These are phyloP conservation scores for Cryptops parisi DNA, from an alignment of 2,888 invertebrate species.

Conservation along the genomic window DNA sequence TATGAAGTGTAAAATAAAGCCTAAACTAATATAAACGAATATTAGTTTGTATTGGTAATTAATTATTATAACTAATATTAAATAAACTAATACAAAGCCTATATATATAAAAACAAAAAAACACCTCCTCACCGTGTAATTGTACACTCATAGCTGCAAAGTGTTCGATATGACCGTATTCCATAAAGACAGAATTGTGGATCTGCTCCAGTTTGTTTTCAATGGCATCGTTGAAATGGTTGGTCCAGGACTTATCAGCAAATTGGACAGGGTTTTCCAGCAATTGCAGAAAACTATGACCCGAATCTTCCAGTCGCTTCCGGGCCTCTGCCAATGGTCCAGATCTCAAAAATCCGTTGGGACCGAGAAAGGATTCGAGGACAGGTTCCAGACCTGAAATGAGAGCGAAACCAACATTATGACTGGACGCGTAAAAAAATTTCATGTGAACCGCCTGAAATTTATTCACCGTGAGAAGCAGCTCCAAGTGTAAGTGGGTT, in stretches of 20 bases:
- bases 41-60: no score
- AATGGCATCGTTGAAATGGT: constrained; percentile 3
- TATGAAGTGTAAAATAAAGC: no score
- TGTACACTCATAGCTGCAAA: background rate
- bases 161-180: background rate
- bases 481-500: background rate
- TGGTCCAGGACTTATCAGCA: background rate
- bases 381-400: constrained; percentile 10
- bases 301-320: background rate
- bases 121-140: constrained; percentile 3
- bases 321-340: background rate
- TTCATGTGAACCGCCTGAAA: background rate
- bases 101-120: no score
- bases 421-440: no score
- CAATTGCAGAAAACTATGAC: background rate
- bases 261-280: background rate
- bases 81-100: no score
- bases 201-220: constrained; percentile 7
- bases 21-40: no score
- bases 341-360: background rate
- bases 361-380: background rate
- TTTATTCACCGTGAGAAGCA: constrained; percentile 3
- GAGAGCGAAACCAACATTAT: no score
- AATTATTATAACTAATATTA: no score
- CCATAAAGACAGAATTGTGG: constrained; percentile 7